phyloP scores from a whole-genome alignment of 2,113 vertebrate species.

The Herpailurus yagouaroundi region DNA sequence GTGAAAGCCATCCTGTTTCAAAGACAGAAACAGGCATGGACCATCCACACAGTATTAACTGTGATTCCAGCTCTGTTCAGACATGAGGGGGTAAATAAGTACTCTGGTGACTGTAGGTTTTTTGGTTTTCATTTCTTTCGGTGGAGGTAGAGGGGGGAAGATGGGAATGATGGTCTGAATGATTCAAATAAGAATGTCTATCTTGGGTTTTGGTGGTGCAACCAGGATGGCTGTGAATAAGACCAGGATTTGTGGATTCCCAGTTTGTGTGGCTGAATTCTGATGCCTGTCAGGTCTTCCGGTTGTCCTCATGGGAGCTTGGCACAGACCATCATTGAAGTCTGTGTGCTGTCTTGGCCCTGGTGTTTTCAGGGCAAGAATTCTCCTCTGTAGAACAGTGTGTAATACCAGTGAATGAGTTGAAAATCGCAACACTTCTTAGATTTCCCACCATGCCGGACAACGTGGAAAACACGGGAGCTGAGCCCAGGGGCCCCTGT shows the following conservation, averaged over 20 bases:
- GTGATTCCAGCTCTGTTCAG: not conserved
- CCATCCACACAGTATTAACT: fast-evolving
- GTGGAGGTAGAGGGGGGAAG: not conserved
- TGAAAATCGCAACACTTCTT: not conserved
- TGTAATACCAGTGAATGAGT: not conserved
- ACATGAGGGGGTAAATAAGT: fast-evolving
- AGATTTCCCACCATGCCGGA: no score
- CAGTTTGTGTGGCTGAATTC: not conserved
- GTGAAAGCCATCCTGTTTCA: not conserved
- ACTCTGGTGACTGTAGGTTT: no score
- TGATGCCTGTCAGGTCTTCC: not conserved
- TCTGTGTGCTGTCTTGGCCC: not conserved
- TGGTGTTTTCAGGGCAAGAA: not conserved
- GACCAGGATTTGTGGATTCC: not conserved
- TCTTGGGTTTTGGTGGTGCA: not conserved
- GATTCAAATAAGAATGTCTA: not conserved
- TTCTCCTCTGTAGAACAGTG: not conserved
- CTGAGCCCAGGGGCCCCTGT: not conserved
- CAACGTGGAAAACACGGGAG: not conserved
- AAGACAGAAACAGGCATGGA: not conserved
- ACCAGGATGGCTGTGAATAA: not conserved
- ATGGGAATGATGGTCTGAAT: not conserved
- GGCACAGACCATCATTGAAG: not conserved
- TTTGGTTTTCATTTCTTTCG: not conserved
- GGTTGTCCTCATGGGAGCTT: not conserved